Percentiles rank a stretch among this genome's conserved stretches.
Evolutionary conservation across 2,113 vertebrate species (phyloP).

Genomic region (Drymodes brunneopygia): DNA sequence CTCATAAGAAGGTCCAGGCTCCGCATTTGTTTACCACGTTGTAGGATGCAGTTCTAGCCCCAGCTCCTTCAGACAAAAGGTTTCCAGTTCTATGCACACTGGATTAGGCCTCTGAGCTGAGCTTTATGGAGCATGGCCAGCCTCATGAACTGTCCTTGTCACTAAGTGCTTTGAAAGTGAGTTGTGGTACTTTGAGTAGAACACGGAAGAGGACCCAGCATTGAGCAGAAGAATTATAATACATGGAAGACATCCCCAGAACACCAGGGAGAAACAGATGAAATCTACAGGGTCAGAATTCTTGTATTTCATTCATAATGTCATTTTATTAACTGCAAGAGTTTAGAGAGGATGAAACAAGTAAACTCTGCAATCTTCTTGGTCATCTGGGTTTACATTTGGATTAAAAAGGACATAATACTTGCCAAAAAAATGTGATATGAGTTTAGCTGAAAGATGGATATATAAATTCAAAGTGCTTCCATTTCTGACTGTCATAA

Average conservation of each 20-base stretch:
- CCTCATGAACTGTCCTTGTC: neutral
- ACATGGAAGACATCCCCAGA: neutral
- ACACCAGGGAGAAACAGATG: neutral
- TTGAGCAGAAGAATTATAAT: neutral
- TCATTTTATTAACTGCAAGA: neutral
- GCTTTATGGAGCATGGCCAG: neutral
- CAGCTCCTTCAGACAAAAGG: neutral
- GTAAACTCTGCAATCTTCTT: neutral
- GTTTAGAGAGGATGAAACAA: neutral
- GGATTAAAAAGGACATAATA: neutral
- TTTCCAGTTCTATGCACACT: neutral
- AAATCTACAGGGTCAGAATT: neutral
- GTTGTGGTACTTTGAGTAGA: neutral
- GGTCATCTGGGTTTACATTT: neutral
- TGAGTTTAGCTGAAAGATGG: neutral
- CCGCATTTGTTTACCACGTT: neutral
- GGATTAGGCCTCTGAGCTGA: neutral
- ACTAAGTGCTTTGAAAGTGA: neutral
- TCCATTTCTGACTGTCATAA: neutral
- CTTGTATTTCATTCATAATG: neutral
- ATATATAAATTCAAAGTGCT: neutral
- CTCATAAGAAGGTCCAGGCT: neutral
- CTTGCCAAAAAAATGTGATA: neutral
- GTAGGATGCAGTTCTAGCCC: neutral
- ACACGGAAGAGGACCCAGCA: neutral